phyloP scores from a whole-genome alignment of 2,113 vertebrate genomes.

The Agelaius phoeniceus region DNA sequence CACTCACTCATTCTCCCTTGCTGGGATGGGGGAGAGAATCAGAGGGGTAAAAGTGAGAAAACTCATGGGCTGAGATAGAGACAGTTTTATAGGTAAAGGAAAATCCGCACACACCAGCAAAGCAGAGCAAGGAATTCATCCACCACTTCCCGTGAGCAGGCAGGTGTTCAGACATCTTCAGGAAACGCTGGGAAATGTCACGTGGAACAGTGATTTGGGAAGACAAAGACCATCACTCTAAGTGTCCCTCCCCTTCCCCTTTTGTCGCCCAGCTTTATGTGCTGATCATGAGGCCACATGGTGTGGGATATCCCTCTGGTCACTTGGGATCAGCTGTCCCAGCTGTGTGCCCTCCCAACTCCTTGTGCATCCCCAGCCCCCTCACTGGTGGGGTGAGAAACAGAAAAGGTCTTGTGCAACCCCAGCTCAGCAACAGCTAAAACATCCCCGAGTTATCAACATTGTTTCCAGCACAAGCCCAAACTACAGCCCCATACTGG shows the following conservation, averaged over 20 bases:
- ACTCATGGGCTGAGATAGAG: background rate
- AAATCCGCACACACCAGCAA: background rate
- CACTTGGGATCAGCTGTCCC: background rate
- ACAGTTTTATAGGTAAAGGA: background rate
- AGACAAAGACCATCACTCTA: background rate
- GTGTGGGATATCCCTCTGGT: background rate
- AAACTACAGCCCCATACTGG: background rate
- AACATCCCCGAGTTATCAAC: background rate
- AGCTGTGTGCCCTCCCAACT: background rate
- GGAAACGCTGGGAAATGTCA: background rate
- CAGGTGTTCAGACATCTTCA: background rate
- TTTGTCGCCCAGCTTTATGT: background rate
- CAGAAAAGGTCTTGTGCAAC: background rate
- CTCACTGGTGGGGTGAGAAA: background rate
- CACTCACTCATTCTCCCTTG: accelerated
- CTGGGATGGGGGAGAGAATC: background rate
- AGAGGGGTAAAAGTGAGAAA: background rate
- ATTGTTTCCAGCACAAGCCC: background rate
- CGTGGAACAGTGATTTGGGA: accelerated
- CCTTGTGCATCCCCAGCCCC: background rate
- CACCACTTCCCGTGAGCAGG: background rate
- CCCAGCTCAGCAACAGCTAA: background rate
- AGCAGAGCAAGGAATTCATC: background rate
- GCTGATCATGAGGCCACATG: background rate
- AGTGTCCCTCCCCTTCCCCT: background rate